phyloP scores from a whole-genome alignment of 2,888 invertebrate genomes.

The Trimorus sp. region DNA sequence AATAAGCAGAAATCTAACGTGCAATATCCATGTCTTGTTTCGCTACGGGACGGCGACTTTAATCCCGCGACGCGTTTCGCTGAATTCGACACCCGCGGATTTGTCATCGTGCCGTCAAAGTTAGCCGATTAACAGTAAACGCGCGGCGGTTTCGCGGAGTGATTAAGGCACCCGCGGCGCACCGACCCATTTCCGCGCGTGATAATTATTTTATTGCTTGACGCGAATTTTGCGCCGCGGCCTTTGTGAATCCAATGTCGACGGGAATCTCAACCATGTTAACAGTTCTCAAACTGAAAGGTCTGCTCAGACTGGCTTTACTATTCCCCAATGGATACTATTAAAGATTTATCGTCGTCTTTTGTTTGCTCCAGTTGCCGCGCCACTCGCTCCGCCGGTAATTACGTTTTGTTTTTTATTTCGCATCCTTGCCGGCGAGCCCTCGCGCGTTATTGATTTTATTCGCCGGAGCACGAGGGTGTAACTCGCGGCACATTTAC shows the following conservation, averaged over 20 bases:
- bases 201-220: constrained; percentile 44
- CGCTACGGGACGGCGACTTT: not conserved
- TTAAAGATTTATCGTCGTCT: constrained; percentile 65
- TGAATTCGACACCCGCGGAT: constrained; percentile 28
- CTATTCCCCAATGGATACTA: constrained; percentile 58
- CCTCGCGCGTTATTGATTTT: constrained; percentile 34
- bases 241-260: constrained; percentile 50
- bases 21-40: constrained; percentile 34
- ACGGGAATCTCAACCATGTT: constrained; percentile 60
- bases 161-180: constrained; percentile 14
- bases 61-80: constrained; percentile 15
- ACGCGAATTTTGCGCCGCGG: constrained; percentile 34
- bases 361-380: constrained; percentile 63
- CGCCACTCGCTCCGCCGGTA: constrained; percentile 47
- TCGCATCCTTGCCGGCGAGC: constrained; percentile 36
- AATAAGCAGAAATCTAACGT: constrained; percentile 48
- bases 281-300: constrained; percentile 60
- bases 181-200: constrained; percentile 25
- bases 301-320: constrained; percentile 56
- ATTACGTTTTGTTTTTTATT: constrained; percentile 56
- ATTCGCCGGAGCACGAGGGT: not conserved
- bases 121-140: constrained; percentile 31
- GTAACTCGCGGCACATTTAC: no score
- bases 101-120: constrained; percentile 14
- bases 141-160: constrained; percentile 3